These are phyloP conservation scores for Drosophila cracens DNA, from an alignment of 2,888 invertebrate genomes.

Conservation along the genomic window DNA sequence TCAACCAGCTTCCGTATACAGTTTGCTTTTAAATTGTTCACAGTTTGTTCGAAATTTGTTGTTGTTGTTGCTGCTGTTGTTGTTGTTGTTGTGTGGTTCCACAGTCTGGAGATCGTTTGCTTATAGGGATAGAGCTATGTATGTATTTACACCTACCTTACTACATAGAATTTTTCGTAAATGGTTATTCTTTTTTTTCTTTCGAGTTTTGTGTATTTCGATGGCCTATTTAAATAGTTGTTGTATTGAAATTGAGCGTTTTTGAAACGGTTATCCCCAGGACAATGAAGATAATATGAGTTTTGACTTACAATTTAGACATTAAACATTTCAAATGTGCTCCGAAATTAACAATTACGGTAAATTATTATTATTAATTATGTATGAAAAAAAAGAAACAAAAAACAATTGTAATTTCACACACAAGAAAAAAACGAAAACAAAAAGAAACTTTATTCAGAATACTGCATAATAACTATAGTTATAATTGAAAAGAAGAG, in stretches of 20 bases:
- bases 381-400: constrained; percentile 31
- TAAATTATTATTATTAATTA: constrained; percentile 55
- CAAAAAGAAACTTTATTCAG: constrained; percentile 52
- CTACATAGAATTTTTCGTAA: constrained; percentile 37
- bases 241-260: constrained; percentile 74
- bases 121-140: constrained; percentile 46
- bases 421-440: constrained; percentile 18
- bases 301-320: constrained; percentile 75
- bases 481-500: constrained; percentile 61
- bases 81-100: constrained; percentile 28
- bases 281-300: constrained; percentile 70
- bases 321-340: constrained; percentile 69
- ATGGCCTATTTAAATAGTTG: constrained; percentile 65
- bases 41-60: constrained; percentile 35
- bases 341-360: constrained; percentile 58
- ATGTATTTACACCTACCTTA: constrained; percentile 41
- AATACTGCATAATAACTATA: constrained; percentile 64
- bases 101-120: constrained; percentile 41
- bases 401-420: constrained; percentile 59
- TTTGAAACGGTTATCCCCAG: constrained; percentile 67
- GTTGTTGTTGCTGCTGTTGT: constrained; percentile 17
- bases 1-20: constrained; percentile 39
- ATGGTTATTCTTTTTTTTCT: constrained; percentile 22
- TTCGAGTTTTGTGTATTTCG: constrained; percentile 35
- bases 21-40: constrained; percentile 47